Evolutionary conservation across 2,888 invertebrate genomes (phyloP), one percentile per base, ranked within the genome.

Genomic region (Yponomeuta sedellus): DNA sequence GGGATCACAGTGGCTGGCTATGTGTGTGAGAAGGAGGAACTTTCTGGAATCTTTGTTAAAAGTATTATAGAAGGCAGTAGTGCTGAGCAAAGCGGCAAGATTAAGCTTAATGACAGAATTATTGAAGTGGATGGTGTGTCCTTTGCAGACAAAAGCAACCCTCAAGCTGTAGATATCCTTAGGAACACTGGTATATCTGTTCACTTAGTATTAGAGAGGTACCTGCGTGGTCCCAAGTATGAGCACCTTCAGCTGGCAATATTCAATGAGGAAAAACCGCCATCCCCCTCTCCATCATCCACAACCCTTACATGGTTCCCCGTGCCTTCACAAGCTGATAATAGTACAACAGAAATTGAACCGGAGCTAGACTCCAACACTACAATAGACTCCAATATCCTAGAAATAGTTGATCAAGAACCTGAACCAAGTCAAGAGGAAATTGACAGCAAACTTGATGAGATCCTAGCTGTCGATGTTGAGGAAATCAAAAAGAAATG

Each of bases 1-100:
- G 98, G 98, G 62, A 98, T 98, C 74, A 99, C 98, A 3, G 98
- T 98, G 66, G 98, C 98, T 3, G 98, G 98, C 63, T 99, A 98
- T 88, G 98, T 98, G 58, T 98, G 98, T 86, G 98, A 98, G 84
- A 97, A 98, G 89, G 99, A 99, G 89, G 99, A 99, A 86, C 93
- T 99, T 65, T 98, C 98, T n/a, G 99, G 99, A 10, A 99, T 99
- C 78, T 99, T 99, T 91, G 98, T 99, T 20, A 99, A 99, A 87
- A 99, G 98, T 82, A 97, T 99, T 74, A 98, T 98, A 77, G 96
- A 97, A 80, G 98, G 98, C 66, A 98, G 99, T 86, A 98, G 98
- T 66, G 99, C 99, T 0, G 98, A 98, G 81, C 91, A 96, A 75
- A 97, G 97, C 81, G 95, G 96, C 66, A 94, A 95, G 85, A 98